Evolutionary conservation across 2,113 vertebrate species (phyloP).

Genomic region (Datnioides undecimradiatus): DNA sequence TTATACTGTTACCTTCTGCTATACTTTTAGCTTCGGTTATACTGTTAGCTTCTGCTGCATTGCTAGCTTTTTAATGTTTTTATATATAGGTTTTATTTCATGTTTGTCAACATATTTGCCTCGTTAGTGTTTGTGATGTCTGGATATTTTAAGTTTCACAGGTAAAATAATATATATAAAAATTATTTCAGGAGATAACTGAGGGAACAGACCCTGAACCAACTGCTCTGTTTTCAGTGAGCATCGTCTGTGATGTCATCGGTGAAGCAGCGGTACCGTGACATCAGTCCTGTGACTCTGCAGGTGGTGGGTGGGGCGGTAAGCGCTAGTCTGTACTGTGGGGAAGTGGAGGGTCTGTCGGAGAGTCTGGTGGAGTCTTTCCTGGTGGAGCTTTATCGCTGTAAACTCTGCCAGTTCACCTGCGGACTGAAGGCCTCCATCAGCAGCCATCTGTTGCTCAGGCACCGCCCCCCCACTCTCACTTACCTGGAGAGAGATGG

Average conservation of each 20-base stretch:
- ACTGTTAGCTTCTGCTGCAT: too few relatives aligned
- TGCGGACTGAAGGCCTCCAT: conserved; percentile 72
- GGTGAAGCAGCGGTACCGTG: conserved; percentile 49
- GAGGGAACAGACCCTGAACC: too few relatives aligned
- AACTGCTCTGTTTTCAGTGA: not conserved
- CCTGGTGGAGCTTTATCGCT: conserved; percentile 75
- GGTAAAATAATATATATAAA: too few relatives aligned
- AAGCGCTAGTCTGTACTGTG: conserved; percentile 68
- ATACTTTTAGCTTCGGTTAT: too few relatives aligned
- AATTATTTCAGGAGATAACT: too few relatives aligned
- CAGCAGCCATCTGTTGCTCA: conserved; percentile 62
- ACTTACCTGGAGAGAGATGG: not conserved
- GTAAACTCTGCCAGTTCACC: conserved; percentile 80
- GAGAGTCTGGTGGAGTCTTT: conserved; percentile 78
- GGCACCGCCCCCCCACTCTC: not conserved
- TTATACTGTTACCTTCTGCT: too few relatives aligned
- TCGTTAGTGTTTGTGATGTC: too few relatives aligned
- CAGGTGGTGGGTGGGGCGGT: conserved; percentile 43
- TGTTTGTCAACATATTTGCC: too few relatives aligned
- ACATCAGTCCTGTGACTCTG: conserved; percentile 58
- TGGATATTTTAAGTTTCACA: too few relatives aligned
- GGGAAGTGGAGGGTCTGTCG: conserved; percentile 61
- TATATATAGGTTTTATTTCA: too few relatives aligned
- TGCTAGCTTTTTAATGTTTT: too few relatives aligned
- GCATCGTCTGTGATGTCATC: conserved; percentile 30